Evolutionary conservation across 1,140 invertebrate genomes (phyloP).

Genomic region (Camponotus floridanus): DNA sequence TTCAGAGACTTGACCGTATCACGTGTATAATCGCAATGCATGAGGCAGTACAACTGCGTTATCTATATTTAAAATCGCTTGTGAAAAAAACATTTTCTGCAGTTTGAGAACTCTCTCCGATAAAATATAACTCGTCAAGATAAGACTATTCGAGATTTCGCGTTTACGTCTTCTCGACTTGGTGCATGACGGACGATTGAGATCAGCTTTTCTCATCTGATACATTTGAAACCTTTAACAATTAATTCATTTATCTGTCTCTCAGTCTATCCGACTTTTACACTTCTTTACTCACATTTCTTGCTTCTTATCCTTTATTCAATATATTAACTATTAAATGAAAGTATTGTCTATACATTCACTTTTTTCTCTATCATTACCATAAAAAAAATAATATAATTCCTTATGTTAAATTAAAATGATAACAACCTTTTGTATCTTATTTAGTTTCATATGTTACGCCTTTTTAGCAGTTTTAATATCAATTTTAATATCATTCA

Average conservation of each 20-base stretch:
- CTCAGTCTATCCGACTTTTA: slow-evolving; percentile 68
- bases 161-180: neutral
- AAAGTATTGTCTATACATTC: neutral
- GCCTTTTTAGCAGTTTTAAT: neutral
- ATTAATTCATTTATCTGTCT: slow-evolving; percentile 73
- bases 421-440: neutral
- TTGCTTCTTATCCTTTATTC: neutral
- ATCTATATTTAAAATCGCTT: slow-evolving; percentile 26
- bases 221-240: slow-evolving; percentile 10
- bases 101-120: slow-evolving; percentile 13
- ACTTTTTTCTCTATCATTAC: neutral
- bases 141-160: neutral
- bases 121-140: slow-evolving; percentile 5
- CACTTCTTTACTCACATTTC: slow-evolving; percentile 27
- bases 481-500: neutral
- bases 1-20: slow-evolving; percentile 39
- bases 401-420: slow-evolving; percentile 41
- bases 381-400: neutral
- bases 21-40: slow-evolving; percentile 61
- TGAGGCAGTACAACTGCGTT: slow-evolving; percentile 38
- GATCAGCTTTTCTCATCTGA: slow-evolving; percentile 42
- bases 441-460: slow-evolving; percentile 18
- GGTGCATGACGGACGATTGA: slow-evolving; percentile 55
- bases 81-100: neutral
- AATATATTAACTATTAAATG: slow-evolving; percentile 7